Evolutionary conservation across 2,888 invertebrate species (phyloP), one percentile per base, ranked within the genome.

Genomic region (Mechanitis messenoides): DNA sequence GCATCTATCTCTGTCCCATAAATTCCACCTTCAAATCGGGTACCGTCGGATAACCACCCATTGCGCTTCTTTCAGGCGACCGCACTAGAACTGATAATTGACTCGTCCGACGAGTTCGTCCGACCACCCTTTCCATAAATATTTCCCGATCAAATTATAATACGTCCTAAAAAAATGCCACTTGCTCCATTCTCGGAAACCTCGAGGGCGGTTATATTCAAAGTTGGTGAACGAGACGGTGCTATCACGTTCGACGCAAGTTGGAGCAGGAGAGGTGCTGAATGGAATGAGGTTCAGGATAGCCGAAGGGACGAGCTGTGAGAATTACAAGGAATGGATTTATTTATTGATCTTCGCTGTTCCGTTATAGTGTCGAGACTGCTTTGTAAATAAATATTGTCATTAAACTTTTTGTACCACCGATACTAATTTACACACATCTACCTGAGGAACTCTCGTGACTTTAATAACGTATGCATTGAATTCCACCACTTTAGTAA

Each of bases 131-230:
- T 86, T 87, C 87, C 85, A 88, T 87, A 88, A 89, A 89, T 89
- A 89, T 89, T 90, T 87, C 87, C 89, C 87, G 84, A 90, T 89
- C 87, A 87, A 89, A 89, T 89, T 88, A 88, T 87, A 85, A 87
- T 85, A 83, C 84, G 80, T 78, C 78, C 81, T 83, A 87, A 90
- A 89, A 42, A 89, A 88, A 86, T 84, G 82, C 87, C 84, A 85
- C 83, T 81, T 87, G 84, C 78, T 78, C 82, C 72, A 81, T 89
- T 89, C 89, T 81, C 72, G 77, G 89, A 89, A 88, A 74, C 77
- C 71, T 71, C 78, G 72, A 81, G 85, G 86, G 87, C 87, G 87
- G 88, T 85, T 85, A 76, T 72, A 83, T 83, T 84, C 85, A 88
- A 85, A 84, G 85, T 78, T 72, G 61, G 45, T 64, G 82, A 84